A percentile compares a stretch with the other conserved stretches of the same genome.
Evolutionary conservation across 2,888 invertebrate species (phyloP).

Genomic region (Chamaedrilus cognettii): DNA sequence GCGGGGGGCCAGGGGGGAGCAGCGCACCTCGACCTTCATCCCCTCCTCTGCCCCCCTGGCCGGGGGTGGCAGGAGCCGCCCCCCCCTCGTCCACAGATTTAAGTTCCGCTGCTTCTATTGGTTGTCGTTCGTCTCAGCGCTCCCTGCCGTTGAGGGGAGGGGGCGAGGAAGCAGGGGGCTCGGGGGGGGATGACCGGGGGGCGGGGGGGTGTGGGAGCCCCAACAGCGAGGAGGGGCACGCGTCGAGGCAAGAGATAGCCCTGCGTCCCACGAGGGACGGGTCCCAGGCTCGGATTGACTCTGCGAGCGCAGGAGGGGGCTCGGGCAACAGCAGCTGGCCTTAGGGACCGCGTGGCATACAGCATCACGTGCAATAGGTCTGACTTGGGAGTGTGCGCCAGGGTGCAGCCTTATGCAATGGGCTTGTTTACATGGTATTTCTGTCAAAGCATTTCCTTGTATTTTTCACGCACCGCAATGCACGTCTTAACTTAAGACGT

Average conservation of each 20-base stretch:
- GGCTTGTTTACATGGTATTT: too few relatives aligned
- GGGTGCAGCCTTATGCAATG: too few relatives aligned
- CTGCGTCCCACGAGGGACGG: constrained; percentile 9
- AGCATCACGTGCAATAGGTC: too few relatives aligned
- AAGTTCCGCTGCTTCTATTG: too few relatives aligned
- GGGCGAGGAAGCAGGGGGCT: constrained; percentile 1
- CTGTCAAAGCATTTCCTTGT: too few relatives aligned
- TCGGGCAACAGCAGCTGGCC: constrained; percentile 18
- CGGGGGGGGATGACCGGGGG: neutral
- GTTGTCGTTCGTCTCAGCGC: too few relatives aligned
- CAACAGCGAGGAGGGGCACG: constrained; percentile 6
- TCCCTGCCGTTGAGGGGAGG: neutral
- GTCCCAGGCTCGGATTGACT: neutral
- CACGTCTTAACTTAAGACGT: too few relatives aligned
- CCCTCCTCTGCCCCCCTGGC: constrained; percentile 5
- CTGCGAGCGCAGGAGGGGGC: neutral
- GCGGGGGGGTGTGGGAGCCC: neutral
- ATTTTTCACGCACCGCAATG: too few relatives aligned
- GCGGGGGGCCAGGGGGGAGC: neutral
- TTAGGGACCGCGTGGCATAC: too few relatives aligned
- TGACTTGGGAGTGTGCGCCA: too few relatives aligned
- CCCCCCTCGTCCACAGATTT: too few relatives aligned
- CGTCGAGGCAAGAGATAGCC: constrained; percentile 9
- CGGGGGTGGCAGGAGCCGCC: neutral
- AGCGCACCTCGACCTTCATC: neutral